Percentiles rank a stretch among this genome's conserved stretches.
Evolutionary conservation across 1,140 invertebrate species (phyloP).

Genomic region (Radopholus similis): DNA sequence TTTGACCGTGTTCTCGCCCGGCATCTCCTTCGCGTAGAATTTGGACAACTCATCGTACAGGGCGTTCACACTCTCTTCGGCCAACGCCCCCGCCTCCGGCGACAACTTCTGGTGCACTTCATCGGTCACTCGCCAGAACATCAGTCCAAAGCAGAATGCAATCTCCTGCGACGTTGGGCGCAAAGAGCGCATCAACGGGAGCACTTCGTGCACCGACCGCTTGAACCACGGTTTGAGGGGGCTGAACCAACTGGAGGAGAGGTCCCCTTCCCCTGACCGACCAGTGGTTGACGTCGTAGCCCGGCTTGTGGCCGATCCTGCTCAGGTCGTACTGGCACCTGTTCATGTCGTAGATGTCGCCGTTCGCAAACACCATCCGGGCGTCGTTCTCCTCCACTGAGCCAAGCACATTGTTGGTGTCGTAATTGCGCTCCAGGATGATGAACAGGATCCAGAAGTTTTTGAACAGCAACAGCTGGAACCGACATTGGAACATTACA

Average conservation of each 20-base stretch:
- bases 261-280: background rate
- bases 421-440: constrained; percentile 16
- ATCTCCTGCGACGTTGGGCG: constrained; percentile 21
- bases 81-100: constrained; percentile 4
- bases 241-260: background rate
- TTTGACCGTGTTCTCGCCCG: constrained; percentile 17
- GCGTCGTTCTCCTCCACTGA: constrained; percentile 1
- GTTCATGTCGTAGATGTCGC: constrained; percentile 18
- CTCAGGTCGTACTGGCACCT: constrained; percentile 20
- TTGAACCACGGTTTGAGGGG: constrained; percentile 22
- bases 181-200: constrained; percentile 15
- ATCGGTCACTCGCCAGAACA: constrained; percentile 24
- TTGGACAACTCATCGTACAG: constrained; percentile 5
- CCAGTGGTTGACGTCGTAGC: background rate
- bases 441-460: constrained; percentile 25
- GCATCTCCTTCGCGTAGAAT: constrained; percentile 8
- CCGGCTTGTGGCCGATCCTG: background rate
- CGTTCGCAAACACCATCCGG: constrained; percentile 24
- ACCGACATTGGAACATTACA: too few species aligned
- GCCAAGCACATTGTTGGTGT: constrained; percentile 18
- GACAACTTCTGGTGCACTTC: too few species aligned
- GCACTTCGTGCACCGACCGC: background rate
- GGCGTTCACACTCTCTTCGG: constrained; percentile 16
- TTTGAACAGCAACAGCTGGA: constrained; percentile 21
- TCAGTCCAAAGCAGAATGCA: constrained; percentile 24